These are phyloP conservation scores for Callyntrura sp. DNA, from an alignment of 2,888 invertebrate species.

Conservation along the genomic window DNA sequence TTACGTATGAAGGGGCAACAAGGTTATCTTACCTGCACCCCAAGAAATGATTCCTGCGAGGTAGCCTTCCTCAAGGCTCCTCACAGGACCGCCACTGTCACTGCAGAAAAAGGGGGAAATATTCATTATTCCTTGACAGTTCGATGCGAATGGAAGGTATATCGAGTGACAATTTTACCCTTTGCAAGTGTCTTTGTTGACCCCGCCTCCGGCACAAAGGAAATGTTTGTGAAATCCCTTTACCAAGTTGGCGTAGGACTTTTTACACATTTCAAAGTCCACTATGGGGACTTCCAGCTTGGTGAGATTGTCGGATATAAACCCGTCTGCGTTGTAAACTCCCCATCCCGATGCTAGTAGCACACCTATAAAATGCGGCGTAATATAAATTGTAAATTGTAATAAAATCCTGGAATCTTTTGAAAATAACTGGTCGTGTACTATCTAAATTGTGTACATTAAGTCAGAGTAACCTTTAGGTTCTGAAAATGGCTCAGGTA, in stretches of 20 bases:
- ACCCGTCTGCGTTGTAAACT: conserved; percentile 28
- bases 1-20: no score
- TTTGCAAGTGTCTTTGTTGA: conserved; percentile 55
- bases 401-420: no score
- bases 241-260: conserved; percentile 42
- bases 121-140: no score
- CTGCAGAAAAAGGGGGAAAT: conserved; percentile 11
- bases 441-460: background rate
- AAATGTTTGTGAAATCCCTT: conserved; percentile 55
- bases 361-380: no score
- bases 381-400: no score
- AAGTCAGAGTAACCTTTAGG: conserved; percentile 30
- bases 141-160: no score
- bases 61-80: conserved; percentile 43
- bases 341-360: no score
- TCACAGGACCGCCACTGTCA: conserved; percentile 58
- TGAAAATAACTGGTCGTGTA: conserved; percentile 28
- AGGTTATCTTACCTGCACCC: no score
- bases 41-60: conserved; percentile 65
- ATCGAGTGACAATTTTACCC: no score
- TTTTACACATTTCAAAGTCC: conserved; percentile 33
- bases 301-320: conserved; percentile 49
- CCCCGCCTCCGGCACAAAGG: conserved; percentile 57
- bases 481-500: conserved; percentile 47
- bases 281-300: conserved; percentile 64